Evolutionary conservation across 2,797 vertebrate genomes (phyloP), one percentile per base, ranked within the genome.

Genomic region (Kryptolebias ocellatus): DNA sequence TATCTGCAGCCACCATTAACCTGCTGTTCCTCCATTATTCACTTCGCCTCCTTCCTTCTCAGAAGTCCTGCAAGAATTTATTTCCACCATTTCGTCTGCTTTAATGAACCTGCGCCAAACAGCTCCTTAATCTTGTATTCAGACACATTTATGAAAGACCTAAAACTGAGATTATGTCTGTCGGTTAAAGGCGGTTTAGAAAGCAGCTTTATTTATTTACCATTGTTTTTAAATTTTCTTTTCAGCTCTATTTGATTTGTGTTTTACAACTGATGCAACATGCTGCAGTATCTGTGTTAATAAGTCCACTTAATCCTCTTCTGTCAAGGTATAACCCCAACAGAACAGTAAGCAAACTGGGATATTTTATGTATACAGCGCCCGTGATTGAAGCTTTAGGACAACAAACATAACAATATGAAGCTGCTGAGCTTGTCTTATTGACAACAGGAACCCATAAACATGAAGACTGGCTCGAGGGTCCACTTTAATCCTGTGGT

Each of bases 1-100:
- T 76, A 78, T 87, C 79, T 83, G 75, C 14, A 61, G 71, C 70
- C 76, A 59, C 68, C 51, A 47, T 83, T 85, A 87, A 87, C 86
- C 85, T 67, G 57, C 77, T 76, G 84, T 55, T 46, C 65, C 74
- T 79, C 54, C 72, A 79, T 85, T 79, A 72, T 70, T 68, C 64
- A 70, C 45, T 60, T 56, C 62, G 65, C 53, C 74, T 70, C 53
- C 16, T 67, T 59, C 51, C 56, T 44, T 54, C 74, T 64, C 67
- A 64, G 64, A 63, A 49, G 54, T 83, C 81, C 72, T 67, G 4
- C 31, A 72, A 62, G 64, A 68, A 45, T 72, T 62, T 0, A 55
- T 65, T 76, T 76, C 63, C 55, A 64, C 64, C 9, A 47, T 61
- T 63, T 64, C 34, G 62, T 18, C 39, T 72, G 77, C 86, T 78